A percentile compares a stretch with the other conserved stretches of the same genome.
These are phyloP conservation scores for Tenthredo livida DNA, from an alignment of 2,888 invertebrate species.

Conservation along the genomic window DNA sequence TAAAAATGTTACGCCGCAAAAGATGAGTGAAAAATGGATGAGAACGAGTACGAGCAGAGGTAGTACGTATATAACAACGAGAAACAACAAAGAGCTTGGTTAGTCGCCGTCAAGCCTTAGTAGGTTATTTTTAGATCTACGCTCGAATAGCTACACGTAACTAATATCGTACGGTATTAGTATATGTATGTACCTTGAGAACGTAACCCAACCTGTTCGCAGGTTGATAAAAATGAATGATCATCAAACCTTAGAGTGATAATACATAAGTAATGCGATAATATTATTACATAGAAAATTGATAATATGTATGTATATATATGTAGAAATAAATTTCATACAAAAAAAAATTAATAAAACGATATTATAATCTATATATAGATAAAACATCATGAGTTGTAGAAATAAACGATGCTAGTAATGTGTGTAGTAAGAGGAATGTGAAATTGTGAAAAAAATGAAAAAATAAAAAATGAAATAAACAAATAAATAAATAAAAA, in stretches of 20 bases:
- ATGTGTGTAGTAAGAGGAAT: neutral
- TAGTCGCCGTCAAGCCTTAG: conserved; percentile 16
- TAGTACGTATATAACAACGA: neutral
- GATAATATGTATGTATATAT: too few relatives aligned
- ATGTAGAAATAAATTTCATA: neutral
- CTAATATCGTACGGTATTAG: conserved; percentile 35
- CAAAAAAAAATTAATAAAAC: too few relatives aligned
- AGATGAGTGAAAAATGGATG: conserved; percentile 2
- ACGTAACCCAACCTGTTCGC: conserved; percentile 5
- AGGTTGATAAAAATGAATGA: conserved; percentile 18
- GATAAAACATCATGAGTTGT: neutral
- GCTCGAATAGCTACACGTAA: conserved; percentile 40
- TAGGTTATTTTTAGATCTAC: conserved; percentile 43
- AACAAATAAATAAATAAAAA: neutral
- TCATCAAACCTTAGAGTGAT: neutral
- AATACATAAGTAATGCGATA: neutral
- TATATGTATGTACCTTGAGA: conserved; percentile 4
- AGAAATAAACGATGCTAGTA: neutral
- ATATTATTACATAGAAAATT: neutral
- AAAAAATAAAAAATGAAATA: neutral
- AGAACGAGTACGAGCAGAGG: neutral
- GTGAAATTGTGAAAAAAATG: neutral
- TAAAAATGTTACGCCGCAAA: neutral
- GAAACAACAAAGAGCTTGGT: conserved; percentile 22
- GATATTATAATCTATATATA: neutral